Evolutionary conservation across 2,113 vertebrate genomes (phyloP).

Genomic region (Anser cygnoides): DNA sequence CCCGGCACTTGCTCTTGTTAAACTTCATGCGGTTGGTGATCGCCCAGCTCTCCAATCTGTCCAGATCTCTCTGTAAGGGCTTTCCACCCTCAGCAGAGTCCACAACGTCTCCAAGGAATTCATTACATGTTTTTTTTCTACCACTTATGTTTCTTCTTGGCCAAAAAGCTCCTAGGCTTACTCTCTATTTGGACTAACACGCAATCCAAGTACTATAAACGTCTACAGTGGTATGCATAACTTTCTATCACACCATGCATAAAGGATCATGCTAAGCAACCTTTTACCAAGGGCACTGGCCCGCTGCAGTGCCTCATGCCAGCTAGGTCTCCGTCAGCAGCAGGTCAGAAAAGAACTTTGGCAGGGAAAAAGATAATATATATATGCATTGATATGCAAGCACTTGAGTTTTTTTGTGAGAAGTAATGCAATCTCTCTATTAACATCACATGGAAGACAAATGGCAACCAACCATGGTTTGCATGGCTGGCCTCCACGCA

Average conservation of each 20-base stretch:
- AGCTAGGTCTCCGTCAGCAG: neutral
- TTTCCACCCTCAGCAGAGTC: no score
- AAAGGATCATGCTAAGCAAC: neutral
- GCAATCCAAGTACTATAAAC: neutral
- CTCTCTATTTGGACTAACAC: neutral
- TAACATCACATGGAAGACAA: neutral
- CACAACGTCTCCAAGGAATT: neutral
- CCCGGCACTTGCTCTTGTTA: no score
- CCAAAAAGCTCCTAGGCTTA: neutral
- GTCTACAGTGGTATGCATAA: neutral
- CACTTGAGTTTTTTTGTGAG: neutral
- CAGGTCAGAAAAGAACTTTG: neutral
- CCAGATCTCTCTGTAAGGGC: no score
- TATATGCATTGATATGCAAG: neutral
- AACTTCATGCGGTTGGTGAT: no score
- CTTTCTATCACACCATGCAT: neutral
- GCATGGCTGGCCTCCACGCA: neutral
- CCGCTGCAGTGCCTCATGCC: neutral
- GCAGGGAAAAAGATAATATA: neutral
- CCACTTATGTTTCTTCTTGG: neutral
- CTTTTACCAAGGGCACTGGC: neutral
- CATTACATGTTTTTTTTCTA: neutral
- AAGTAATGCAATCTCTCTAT: neutral
- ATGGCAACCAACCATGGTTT: neutral
- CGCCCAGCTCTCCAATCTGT: no score